phyloP scores from a whole-genome alignment of 2,888 invertebrate genomes.

The Pyrrhosoma nymphula region DNA sequence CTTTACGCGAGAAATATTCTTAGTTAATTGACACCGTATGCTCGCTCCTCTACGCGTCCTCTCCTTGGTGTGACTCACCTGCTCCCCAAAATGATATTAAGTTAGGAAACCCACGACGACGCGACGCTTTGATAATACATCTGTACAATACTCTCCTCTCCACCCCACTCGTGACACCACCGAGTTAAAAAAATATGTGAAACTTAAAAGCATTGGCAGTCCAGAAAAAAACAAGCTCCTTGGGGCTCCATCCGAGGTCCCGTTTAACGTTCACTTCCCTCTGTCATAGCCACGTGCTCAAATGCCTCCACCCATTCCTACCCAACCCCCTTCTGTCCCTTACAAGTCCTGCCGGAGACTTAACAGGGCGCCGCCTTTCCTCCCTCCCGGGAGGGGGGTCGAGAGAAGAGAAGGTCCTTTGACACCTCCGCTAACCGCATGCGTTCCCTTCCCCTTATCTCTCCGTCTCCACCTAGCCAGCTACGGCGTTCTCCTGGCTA shows the following conservation, averaged over 20 bases:
- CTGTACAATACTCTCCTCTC: no score
- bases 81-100: no score
- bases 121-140: no score
- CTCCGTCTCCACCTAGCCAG: background rate
- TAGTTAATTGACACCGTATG: no score
- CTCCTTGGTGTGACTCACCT: no score
- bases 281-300: background rate
- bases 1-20: no score
- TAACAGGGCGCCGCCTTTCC: background rate
- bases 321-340: background rate
- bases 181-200: no score
- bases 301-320: background rate
- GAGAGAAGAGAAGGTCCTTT: background rate
- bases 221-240: no score
- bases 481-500: background rate
- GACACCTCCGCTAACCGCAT: constrained; percentile 11
- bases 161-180: no score
- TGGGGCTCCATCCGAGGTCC: background rate
- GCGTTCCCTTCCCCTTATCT: background rate
- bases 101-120: no score
- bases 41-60: no score
- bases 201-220: no score
- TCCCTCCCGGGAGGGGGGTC: background rate
- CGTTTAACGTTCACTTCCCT: background rate
- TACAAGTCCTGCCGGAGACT: background rate